Percentiles rank a stretch among this genome's conserved stretches.
Evolutionary conservation across 2,113 vertebrate species (phyloP).

Genomic region (Vimba vimba): DNA sequence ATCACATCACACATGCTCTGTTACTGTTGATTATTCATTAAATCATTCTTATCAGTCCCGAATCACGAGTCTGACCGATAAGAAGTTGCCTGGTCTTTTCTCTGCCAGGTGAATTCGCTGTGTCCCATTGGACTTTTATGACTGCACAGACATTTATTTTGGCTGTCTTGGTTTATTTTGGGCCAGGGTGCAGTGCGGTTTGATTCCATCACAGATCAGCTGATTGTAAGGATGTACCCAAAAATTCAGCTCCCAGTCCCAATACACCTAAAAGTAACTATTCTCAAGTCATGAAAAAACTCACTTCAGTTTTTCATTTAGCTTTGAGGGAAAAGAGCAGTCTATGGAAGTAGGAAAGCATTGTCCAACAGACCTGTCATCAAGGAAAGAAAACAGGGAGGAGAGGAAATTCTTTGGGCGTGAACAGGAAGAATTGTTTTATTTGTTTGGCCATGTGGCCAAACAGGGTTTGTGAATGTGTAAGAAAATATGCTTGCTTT

Average conservation of each 20-base stretch:
- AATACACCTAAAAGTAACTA: not conserved
- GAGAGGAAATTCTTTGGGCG: slow-evolving; percentile 61
- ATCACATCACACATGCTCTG: not conserved
- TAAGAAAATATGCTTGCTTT: slow-evolving; percentile 14
- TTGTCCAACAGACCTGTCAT: slow-evolving; percentile 59
- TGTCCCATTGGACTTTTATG: not conserved
- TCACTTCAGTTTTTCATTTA: not conserved
- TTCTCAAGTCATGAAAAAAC: not conserved
- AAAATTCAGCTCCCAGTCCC: not conserved
- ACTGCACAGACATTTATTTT: not conserved
- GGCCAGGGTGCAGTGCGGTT: not conserved
- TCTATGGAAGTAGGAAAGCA: slow-evolving; percentile 71
- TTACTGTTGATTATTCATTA: not conserved
- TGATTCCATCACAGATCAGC: not conserved
- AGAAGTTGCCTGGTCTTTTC: not conserved
- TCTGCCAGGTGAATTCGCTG: not conserved
- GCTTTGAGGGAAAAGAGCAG: not conserved
- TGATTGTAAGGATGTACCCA: not conserved
- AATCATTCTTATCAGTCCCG: not conserved
- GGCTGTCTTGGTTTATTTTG: not conserved
- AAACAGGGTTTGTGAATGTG: not conserved
- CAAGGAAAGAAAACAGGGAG: slow-evolving; percentile 62
- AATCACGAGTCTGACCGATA: not conserved
- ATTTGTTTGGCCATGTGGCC: slow-evolving; percentile 31
- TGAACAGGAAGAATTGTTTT: slow-evolving; percentile 58